Base-by-base conservation (phyloP, 2,113 vertebrate genomes). In the Colinus virginianus region DNA sequence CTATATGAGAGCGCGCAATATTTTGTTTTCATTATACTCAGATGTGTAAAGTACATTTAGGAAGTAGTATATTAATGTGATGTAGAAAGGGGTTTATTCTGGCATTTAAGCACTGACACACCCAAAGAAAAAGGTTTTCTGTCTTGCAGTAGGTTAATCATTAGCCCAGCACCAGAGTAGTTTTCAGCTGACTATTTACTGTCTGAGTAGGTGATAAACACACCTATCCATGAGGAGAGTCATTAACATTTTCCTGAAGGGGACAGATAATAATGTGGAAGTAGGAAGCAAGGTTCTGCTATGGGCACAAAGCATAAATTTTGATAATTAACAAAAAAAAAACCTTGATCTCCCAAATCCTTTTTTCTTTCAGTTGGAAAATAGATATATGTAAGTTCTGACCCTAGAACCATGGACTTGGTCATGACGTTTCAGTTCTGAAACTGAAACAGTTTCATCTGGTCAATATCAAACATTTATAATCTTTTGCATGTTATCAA, bases 111-210 rank as follows among this genome's bases (percentile, higher is more conserved):
- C 34, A 18, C 26, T 68, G 10, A 20, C 59, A 61, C 63, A 77
- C 42, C 53, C 45, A 53, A 15, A 42, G 30, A 51, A 86, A 90
- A 79, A 34, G 1, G 1, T 34, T 68, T 79, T 69, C 55, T 79
- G 42, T 45, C 67, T 85, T 66, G 53, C n/a, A 66, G 34, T 77
- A 77, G 1, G 43, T 90, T 91, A 93, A 87, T 45, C 70, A 87
- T 92, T 90, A 91, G 42, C 70, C 45, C 34, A 77, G 20, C 36
- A 53, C 8, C 28, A 61, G 45, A 82, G n/a, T n/a, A 78, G 9
- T 7, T 89, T 75, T 81, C 90, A 90, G 61, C 72, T 92, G 43
- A 70, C 72, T 63, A 32, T 93, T 96, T 96, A 78, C 86, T 77
- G 83, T 91, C 78, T 76, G 81, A 67, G 84, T 68, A 91, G 63